Evolutionary conservation across 92 coral and sea anemone genomes (phyloP).

Genomic region (Parazoanthus darwini): DNA sequence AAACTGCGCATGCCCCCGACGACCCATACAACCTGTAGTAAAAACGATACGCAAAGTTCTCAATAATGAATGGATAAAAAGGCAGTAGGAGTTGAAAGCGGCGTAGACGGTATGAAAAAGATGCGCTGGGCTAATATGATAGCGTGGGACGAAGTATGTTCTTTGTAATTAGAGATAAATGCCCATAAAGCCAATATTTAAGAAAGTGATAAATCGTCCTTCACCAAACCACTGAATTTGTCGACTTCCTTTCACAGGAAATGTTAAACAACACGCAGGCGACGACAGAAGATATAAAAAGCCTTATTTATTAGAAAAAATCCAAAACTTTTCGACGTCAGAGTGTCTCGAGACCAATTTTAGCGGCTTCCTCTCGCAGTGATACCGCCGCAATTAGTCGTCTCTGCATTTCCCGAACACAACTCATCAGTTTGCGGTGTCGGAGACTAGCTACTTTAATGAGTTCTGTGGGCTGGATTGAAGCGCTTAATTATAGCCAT

Average conservation of each 20-base stretch:
- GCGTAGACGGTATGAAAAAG: slow-evolving; percentile 49
- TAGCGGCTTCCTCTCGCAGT: slow-evolving; percentile 34
- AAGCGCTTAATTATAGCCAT: slow-evolving; percentile 62
- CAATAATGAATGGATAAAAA: neutral
- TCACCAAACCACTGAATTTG: slow-evolving; percentile 82
- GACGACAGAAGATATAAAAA: slow-evolving; percentile 72
- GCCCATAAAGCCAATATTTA: slow-evolving; percentile 90
- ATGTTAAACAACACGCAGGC: slow-evolving; percentile 75
- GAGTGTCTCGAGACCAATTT: slow-evolving; percentile 44
- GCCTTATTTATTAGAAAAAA: slow-evolving; percentile 65
- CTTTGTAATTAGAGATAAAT: slow-evolving; percentile 92
- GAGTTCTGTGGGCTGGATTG: slow-evolving; percentile 61
- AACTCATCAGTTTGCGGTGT: slow-evolving; percentile 39
- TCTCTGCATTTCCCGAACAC: slow-evolving; percentile 31
- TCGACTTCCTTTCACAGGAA: slow-evolving; percentile 70
- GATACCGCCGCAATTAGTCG: slow-evolving; percentile 20
- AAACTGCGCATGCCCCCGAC: slow-evolving; percentile 99
- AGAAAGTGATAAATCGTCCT: slow-evolving; percentile 88
- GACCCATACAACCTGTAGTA: slow-evolving; percentile 88
- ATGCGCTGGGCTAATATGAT: slow-evolving; percentile 59
- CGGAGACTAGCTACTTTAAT: slow-evolving; percentile 43
- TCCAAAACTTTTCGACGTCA: slow-evolving; percentile 46
- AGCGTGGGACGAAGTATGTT: slow-evolving; percentile 83
- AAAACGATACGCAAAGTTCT: neutral
- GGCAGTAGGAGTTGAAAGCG: neutral